These are phyloP conservation scores for Paracyclopina nana DNA, from an alignment of 1,140 invertebrate species.

Conservation along the genomic window DNA sequence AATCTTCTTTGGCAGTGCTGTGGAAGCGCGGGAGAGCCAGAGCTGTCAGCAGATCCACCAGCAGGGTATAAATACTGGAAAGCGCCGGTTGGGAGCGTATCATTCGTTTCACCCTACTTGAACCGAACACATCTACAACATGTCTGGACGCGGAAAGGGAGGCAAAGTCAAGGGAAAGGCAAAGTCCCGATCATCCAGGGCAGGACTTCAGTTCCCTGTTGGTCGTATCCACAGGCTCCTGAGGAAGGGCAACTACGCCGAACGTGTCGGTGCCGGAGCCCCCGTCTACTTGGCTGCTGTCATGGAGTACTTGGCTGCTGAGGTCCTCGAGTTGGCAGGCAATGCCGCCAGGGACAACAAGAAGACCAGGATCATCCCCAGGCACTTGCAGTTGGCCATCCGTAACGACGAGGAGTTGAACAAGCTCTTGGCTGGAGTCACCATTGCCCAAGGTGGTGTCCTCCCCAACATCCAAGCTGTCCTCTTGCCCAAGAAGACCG, in stretches of 20 bases:
- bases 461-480: constrained; percentile 53
- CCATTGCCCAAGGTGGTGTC: constrained; percentile 62
- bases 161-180: constrained; percentile 40
- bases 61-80: too few species aligned
- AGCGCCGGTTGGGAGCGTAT: too few species aligned
- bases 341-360: constrained; percentile 23
- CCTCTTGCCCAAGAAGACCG: constrained; percentile 43
- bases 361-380: constrained; percentile 44
- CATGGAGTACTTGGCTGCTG: constrained; percentile 39
- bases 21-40: too few species aligned
- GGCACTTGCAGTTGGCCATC: constrained; percentile 60
- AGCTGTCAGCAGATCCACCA: too few species aligned
- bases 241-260: constrained; percentile 46
- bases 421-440: constrained; percentile 51
- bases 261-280: constrained; percentile 44
- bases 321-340: constrained; percentile 34
- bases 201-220: constrained; percentile 47
- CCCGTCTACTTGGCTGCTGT: constrained; percentile 47
- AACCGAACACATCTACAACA: too few species aligned
- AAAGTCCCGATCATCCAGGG: constrained; percentile 39
- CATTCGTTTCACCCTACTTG: too few species aligned
- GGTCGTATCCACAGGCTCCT: constrained; percentile 45
- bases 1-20: too few species aligned
- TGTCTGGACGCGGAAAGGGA: constrained; percentile 39
- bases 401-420: constrained; percentile 68